Conservation (phyloP, 53 echinoderm and acorn worm species). For the Pentamera pediparva region DNA sequence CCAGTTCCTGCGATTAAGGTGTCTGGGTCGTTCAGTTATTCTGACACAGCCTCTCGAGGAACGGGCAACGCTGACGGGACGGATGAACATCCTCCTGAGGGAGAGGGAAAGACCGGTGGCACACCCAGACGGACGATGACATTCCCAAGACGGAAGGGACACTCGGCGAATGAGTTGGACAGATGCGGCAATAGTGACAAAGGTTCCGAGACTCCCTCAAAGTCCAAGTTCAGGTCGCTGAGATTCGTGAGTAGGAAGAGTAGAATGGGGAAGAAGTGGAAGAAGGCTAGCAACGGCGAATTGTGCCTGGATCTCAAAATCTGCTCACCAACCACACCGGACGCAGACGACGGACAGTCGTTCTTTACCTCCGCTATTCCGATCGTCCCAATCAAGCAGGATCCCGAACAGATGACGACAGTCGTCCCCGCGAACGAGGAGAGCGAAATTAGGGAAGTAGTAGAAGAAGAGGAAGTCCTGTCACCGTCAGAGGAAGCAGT, state of each 20-base stretch:
- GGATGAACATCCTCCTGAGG: too few species aligned
- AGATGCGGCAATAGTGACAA: too few species aligned
- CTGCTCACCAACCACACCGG: neutral
- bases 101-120: too few species aligned
- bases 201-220: neutral
- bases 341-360: neutral
- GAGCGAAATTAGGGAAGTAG: too few species aligned
- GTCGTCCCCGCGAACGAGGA: too few species aligned
- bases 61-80: too few species aligned
- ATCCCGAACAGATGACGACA: neutral
- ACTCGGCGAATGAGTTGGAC: neutral
- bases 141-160: neutral
- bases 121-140: too few species aligned
- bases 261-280: neutral
- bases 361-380: constrained; percentile 6
- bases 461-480: neutral
- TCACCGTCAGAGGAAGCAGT: too few species aligned
- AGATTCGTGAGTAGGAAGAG: constrained; percentile 12
- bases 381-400: neutral
- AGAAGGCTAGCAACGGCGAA: neutral
- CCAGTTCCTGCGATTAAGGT: too few species aligned
- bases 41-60: too few species aligned
- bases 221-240: neutral
- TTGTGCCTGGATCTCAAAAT: constrained; percentile 16
- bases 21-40: too few species aligned